phyloP scores from a whole-genome alignment of 2,888 invertebrate genomes.

The Polylopha cassiicola region DNA sequence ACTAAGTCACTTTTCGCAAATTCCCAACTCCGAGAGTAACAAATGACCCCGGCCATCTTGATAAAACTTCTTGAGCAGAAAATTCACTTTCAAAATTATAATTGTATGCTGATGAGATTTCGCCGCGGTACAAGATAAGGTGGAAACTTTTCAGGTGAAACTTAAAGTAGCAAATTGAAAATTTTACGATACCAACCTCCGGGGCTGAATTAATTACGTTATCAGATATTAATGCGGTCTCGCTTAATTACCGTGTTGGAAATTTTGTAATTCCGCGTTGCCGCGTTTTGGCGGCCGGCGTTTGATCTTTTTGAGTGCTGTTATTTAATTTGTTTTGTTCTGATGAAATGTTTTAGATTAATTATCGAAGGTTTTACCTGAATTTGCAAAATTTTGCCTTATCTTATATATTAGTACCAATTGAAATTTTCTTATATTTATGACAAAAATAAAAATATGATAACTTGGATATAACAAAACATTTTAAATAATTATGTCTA shows the following conservation, averaged over 20 bases:
- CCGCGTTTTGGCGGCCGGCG: conserved; percentile 11
- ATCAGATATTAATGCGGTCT: conserved; percentile 71
- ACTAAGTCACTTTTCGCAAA: conserved; percentile 15
- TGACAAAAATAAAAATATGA: too few species aligned
- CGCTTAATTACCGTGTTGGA: conserved; percentile 53
- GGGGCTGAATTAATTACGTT: conserved; percentile 69
- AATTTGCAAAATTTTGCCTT: too few species aligned
- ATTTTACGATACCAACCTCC: conserved; percentile 57
- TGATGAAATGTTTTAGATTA: too few species aligned
- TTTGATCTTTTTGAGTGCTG: conserved; percentile 3
- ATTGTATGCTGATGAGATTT: conserved; percentile 16
- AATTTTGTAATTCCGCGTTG: conserved; percentile 28
- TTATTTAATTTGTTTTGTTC: too few species aligned
- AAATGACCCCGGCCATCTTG: conserved; percentile 17
- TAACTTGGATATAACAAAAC: too few species aligned
- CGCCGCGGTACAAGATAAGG: too few species aligned
- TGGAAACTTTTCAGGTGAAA: conserved; percentile 75
- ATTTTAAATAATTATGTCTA: too few species aligned
- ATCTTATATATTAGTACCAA: too few species aligned
- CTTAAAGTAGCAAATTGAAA: conserved; percentile 70
- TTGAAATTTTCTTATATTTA: too few species aligned
- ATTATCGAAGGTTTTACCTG: too few species aligned
- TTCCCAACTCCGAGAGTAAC: conserved; percentile 13
- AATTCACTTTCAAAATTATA: conserved; percentile 22
- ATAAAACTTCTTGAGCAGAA: conserved; percentile 19